A percentile compares a stretch with the other conserved stretches of the same genome.
These are phyloP conservation scores for Zonitis immaculata DNA, from an alignment of 2,888 invertebrate genomes.

Conservation along the genomic window DNA sequence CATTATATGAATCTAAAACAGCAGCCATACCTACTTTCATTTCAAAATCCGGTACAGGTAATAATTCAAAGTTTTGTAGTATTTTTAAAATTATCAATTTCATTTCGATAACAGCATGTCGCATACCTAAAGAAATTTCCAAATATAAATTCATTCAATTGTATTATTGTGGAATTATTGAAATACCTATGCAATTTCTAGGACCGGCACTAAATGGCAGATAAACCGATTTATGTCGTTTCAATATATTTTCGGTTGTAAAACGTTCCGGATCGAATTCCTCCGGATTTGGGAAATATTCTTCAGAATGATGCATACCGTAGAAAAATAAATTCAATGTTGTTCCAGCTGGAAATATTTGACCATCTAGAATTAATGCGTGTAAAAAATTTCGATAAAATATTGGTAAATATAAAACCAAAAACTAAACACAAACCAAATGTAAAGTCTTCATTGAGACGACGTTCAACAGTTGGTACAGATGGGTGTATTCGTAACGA, in stretches of 20 bases:
- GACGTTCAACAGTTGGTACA: slow-evolving; percentile 18
- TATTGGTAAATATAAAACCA: too few species aligned
- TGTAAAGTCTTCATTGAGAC: slow-evolving; percentile 9
- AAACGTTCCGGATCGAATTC: slow-evolving; percentile 24
- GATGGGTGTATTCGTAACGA: slow-evolving; percentile 17
- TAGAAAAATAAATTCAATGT: slow-evolving; percentile 6
- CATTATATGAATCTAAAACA: slow-evolving; percentile 17
- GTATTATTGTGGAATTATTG: too few species aligned
- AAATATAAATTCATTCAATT: too few species aligned
- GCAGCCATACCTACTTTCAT: slow-evolving; percentile 7
- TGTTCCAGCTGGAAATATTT: slow-evolving; percentile 8
- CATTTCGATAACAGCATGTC: slow-evolving; percentile 14
- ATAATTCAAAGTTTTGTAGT: slow-evolving; percentile 7
- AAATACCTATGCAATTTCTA: slow-evolving; percentile 44
- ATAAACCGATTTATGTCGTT: slow-evolving; percentile 41
- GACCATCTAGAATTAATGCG: slow-evolving; percentile 8
- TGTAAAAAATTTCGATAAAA: too few species aligned
- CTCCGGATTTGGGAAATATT: slow-evolving; percentile 20
- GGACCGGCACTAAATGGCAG: slow-evolving; percentile 50
- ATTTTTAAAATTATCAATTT: slow-evolving; percentile 10
- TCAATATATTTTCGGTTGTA: slow-evolving; percentile 18
- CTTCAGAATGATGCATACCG: slow-evolving; percentile 12
- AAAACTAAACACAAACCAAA: slow-evolving; percentile 14
- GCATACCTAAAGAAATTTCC: slow-evolving; percentile 12
- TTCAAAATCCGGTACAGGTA: slow-evolving; percentile 11